Percentiles rank a stretch among this genome's conserved stretches.
These are phyloP conservation scores for Heliconius cydno DNA, from an alignment of 2,888 invertebrate genomes.

Conservation along the genomic window DNA sequence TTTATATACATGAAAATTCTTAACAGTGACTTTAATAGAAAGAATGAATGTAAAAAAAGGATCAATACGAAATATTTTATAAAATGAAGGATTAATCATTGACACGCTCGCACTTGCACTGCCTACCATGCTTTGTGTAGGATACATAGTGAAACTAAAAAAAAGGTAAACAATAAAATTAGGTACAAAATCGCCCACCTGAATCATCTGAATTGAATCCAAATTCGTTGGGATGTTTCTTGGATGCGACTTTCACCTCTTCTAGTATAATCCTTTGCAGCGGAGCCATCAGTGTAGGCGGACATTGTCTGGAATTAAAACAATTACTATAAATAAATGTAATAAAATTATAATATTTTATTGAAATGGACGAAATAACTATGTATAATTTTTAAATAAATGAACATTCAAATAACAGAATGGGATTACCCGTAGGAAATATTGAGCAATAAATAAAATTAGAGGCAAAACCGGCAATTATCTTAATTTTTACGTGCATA, in stretches of 20 bases:
- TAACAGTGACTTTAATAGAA: neutral
- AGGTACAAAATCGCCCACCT: conserved; percentile 66
- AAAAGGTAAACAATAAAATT: neutral
- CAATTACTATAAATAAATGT: conserved; percentile 6
- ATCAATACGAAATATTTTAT: neutral
- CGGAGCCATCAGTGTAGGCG: conserved; percentile 86
- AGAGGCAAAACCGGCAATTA: neutral
- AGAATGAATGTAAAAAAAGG: neutral
- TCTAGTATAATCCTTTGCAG: conserved; percentile 87
- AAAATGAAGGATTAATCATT: neutral
- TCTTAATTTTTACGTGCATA: neutral
- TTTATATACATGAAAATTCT: neutral
- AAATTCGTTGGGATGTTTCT: conserved; percentile 85
- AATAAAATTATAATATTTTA: neutral
- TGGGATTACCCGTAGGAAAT: conserved; percentile 2
- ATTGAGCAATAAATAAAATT: neutral
- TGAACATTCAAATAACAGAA: neutral
- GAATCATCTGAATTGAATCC: conserved; percentile 85
- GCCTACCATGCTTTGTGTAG: too few species aligned
- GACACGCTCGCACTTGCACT: neutral
- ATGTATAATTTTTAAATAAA: neutral
- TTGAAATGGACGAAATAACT: neutral
- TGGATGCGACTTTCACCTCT: conserved; percentile 85
- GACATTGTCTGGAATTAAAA: conserved; percentile 85
- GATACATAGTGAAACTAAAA: neutral